Percentiles rank a stretch among this genome's conserved stretches.
Evolutionary conservation across 2,888 invertebrate species (phyloP).

Genomic region (Aphodius granarius): DNA sequence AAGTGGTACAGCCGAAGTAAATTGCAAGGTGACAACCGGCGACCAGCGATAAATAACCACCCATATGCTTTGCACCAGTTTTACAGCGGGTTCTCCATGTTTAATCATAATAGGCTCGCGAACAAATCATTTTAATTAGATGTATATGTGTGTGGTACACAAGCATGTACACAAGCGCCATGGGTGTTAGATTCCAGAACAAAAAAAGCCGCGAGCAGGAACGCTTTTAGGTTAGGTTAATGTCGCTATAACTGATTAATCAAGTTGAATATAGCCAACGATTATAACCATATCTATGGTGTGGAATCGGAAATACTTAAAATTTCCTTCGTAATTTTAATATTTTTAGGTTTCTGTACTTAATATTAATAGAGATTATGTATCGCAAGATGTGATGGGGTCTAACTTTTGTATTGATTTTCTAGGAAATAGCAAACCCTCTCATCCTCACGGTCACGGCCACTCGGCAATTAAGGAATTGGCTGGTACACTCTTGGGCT

Average conservation of each 20-base stretch:
- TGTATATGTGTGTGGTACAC: background rate
- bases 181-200: background rate
- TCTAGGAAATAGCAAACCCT: slow-evolving; percentile 54
- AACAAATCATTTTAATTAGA: background rate
- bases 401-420: slow-evolving; percentile 28
- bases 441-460: slow-evolving; percentile 53
- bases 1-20: background rate
- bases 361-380: too few relatives aligned
- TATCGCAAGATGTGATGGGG: background rate
- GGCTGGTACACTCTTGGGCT: slow-evolving; percentile 58
- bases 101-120: background rate
- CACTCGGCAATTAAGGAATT: slow-evolving; percentile 54
- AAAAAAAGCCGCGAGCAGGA: background rate
- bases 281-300: too few relatives aligned
- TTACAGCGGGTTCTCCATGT: background rate
- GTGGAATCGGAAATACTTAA: too few relatives aligned
- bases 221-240: background rate
- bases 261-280: too few relatives aligned
- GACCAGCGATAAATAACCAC: background rate
- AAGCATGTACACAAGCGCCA: background rate
- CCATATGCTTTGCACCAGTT: background rate
- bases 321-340: too few relatives aligned
- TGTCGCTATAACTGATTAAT: background rate
- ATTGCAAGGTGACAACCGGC: background rate
- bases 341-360: too few relatives aligned